These are phyloP conservation scores for Strongylocentrotus purpuratus DNA, from an alignment of 35 echinoderm and acorn worm genomes.

Conservation along the genomic window DNA sequence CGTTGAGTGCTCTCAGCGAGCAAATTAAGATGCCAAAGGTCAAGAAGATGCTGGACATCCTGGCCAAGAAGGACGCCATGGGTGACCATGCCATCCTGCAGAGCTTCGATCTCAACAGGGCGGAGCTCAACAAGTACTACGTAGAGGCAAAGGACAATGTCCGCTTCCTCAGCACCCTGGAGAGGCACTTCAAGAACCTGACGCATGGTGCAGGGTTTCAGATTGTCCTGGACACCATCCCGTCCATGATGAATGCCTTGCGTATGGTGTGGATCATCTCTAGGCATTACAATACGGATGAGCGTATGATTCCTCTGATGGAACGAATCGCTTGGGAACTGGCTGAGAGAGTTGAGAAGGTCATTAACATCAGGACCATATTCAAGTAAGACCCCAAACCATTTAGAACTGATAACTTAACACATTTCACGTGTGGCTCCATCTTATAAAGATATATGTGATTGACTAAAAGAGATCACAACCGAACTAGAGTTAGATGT, in stretches of 20 bases:
- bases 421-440: no score
- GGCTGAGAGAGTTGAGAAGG: constrained; percentile 95
- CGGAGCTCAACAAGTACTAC: constrained; percentile 96
- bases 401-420: no score
- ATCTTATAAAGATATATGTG: no score
- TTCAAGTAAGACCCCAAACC: constrained; percentile 79
- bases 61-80: constrained; percentile 85
- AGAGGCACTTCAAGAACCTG: constrained; percentile 97
- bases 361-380: constrained; percentile 99
- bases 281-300: constrained; percentile 97
- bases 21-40: constrained; percentile 89
- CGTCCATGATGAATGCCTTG: constrained; percentile 99
- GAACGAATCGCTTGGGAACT: constrained; percentile 98
- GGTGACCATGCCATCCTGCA: constrained; percentile 96
- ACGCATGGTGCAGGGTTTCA: constrained; percentile 97
- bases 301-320: constrained; percentile 99
- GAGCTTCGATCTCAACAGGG: constrained; percentile 90
- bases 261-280: constrained; percentile 99
- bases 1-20: constrained; percentile 88
- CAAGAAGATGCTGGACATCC: constrained; percentile 89
- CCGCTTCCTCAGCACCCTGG: constrained; percentile 92
- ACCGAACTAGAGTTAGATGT: no score
- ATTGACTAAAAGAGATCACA: no score
- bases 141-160: constrained; percentile 99
- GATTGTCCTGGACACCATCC: constrained; percentile 95